phyloP scores from a whole-genome alignment of 2,113 vertebrate genomes.

The Sinocyclocheilus anophthalmus region DNA sequence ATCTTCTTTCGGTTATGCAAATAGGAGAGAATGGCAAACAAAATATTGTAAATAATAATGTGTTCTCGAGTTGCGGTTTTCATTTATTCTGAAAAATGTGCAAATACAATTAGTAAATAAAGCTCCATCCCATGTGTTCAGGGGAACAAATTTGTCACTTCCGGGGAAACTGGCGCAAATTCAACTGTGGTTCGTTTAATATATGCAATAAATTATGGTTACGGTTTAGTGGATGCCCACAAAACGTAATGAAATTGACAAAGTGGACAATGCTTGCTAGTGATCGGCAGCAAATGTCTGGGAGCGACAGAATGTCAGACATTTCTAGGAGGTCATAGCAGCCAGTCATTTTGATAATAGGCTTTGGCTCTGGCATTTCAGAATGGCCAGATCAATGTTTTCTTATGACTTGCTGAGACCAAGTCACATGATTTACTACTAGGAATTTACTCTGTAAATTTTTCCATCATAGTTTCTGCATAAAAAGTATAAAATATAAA shows the following conservation, averaged over 20 bases:
- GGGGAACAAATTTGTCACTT: background rate
- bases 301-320: constrained; percentile 4
- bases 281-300: background rate
- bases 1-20: constrained; percentile 30
- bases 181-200: background rate
- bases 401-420: background rate
- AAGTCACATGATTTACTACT: background rate
- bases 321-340: constrained; percentile 11
- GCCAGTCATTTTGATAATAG: constrained; percentile 10
- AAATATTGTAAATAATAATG: background rate
- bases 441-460: background rate
- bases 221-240: background rate
- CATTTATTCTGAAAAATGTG: background rate
- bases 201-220: background rate
- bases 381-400: background rate
- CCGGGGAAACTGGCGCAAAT: background rate
- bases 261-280: background rate
- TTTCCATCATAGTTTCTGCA: too few relatives aligned
- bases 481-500: too few relatives aligned
- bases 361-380: constrained; percentile 17
- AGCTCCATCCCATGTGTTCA: background rate
- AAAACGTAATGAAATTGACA: constrained; percentile 9
- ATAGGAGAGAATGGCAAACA: background rate
- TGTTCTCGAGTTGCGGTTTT: background rate
- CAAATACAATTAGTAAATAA: background rate